Evolutionary conservation across 92 coral and sea anemone genomes (phyloP).

Genomic region (Pocillopora meandrina): DNA sequence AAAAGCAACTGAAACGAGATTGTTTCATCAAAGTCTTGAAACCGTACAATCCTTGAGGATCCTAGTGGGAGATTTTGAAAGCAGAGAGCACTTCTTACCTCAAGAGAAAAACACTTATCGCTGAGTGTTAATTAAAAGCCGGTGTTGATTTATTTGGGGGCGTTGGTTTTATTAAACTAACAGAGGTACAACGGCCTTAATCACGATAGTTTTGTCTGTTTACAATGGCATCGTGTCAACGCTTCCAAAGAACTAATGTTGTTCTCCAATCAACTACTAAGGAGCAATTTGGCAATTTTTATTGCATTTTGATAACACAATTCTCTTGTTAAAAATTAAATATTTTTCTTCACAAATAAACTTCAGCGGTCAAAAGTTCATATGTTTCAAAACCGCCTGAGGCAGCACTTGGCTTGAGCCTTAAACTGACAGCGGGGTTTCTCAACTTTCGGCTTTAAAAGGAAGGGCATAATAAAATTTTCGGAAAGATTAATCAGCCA

Average conservation of each 20-base stretch:
- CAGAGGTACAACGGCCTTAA: background rate
- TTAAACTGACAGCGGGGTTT: background rate
- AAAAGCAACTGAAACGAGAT: too few relatives aligned
- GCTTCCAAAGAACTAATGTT: background rate
- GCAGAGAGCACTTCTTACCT: background rate
- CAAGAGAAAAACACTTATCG: background rate
- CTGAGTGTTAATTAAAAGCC: background rate
- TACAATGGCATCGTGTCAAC: background rate
- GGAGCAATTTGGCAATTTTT: background rate
- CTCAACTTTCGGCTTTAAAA: background rate
- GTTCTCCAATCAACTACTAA: background rate
- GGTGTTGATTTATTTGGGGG: slow-evolving; percentile 1
- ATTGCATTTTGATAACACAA: background rate
- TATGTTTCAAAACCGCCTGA: background rate
- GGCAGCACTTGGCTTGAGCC: background rate
- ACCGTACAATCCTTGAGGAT: background rate
- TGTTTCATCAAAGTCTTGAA: too few relatives aligned
- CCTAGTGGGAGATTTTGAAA: background rate
- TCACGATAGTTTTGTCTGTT: slow-evolving; percentile 11
- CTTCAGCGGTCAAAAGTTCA: background rate
- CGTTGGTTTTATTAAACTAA: background rate
- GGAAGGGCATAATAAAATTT: background rate
- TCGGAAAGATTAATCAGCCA: background rate
- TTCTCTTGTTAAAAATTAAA: background rate
- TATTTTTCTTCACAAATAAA: background rate